Conservation (phyloP, 2,888 invertebrate species). For the Drosophila pegasa region DNA sequence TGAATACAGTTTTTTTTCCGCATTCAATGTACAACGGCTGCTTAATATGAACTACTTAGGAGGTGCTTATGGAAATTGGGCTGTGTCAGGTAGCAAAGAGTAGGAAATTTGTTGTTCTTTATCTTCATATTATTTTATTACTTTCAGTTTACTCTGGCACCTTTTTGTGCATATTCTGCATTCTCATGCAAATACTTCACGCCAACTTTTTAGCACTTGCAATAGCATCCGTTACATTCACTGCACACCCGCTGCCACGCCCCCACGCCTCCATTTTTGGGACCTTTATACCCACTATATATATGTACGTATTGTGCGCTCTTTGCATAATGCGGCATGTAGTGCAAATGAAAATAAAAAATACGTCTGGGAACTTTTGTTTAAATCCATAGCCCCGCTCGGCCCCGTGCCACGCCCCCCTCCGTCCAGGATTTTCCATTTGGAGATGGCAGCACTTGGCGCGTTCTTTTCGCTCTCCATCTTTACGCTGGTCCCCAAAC, state of each 20-base stretch:
- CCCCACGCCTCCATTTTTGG: constrained; percentile 25
- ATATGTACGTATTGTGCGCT: constrained; percentile 1
- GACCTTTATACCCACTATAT: constrained; percentile 17
- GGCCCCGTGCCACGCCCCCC: constrained; percentile 1
- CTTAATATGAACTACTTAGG: constrained; percentile 4
- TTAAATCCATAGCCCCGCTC: constrained; percentile 55
- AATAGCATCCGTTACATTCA: constrained; percentile 62
- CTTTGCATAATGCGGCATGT: constrained; percentile 66
- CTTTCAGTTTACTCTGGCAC: constrained; percentile 32
- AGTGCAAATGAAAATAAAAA: constrained; percentile 64
- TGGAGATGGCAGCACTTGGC: constrained; percentile 33
- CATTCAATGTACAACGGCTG: neutral
- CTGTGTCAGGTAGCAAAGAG: constrained; percentile 11
- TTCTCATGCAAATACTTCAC: constrained; percentile 76
- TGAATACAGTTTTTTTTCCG: neutral
- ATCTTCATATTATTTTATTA: constrained; percentile 32
- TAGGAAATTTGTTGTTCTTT: constrained; percentile 23
- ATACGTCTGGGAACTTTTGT: constrained; percentile 74
- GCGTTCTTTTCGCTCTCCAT: constrained; percentile 19
- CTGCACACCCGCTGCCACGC: constrained; percentile 28
- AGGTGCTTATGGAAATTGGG: constrained; percentile 5
- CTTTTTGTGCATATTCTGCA: constrained; percentile 54
- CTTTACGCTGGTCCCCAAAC: constrained; percentile 66
- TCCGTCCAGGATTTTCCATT: constrained; percentile 32
- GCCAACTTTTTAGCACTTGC: constrained; percentile 60